These are phyloP conservation scores for Anarhynchus alexandrinus DNA, from an alignment of 2,113 vertebrate species.

Conservation along the genomic window DNA sequence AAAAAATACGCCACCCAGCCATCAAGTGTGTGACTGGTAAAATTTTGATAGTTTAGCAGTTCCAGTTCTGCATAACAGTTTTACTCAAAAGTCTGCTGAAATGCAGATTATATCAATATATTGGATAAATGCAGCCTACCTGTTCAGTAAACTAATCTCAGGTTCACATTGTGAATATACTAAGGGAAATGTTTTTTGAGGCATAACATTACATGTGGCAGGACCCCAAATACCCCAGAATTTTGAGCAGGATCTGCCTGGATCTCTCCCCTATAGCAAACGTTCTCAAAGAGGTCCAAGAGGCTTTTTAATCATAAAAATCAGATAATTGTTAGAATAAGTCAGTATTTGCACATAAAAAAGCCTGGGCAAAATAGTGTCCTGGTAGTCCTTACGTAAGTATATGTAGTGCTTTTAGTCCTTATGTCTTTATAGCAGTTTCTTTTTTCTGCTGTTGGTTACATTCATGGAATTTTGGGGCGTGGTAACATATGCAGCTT, in stretches of 20 bases:
- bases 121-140: background rate
- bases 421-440: background rate
- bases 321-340: background rate
- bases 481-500: background rate
- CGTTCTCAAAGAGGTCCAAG: background rate
- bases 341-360: accelerated
- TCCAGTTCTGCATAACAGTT: background rate
- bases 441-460: background rate
- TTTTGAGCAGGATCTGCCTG: background rate
- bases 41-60: background rate
- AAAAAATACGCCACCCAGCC: background rate
- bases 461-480: background rate
- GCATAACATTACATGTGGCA: background rate
- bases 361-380: background rate
- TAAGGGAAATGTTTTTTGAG: background rate
- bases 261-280: background rate
- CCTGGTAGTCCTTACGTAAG: background rate
- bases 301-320: background rate
- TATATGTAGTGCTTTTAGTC: background rate
- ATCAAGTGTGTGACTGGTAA: background rate
- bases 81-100: background rate
- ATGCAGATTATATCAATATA: background rate
- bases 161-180: background rate
- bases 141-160: background rate
- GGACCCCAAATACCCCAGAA: background rate